Conservation (phyloP, 1,140 invertebrate species). For the Gonatopus flavifemur region DNA sequence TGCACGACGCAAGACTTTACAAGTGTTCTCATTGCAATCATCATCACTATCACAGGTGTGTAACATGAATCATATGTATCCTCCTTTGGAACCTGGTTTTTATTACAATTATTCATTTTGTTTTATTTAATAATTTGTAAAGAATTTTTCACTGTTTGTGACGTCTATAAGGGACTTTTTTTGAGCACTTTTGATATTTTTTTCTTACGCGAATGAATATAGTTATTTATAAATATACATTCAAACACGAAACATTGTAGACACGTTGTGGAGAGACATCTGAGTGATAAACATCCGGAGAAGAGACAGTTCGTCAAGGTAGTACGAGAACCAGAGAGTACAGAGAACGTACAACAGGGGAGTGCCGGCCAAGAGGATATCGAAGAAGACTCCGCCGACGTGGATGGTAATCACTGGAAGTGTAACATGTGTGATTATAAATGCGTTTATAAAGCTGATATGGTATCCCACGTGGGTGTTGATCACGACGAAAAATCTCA, state of each 20-base stretch:
- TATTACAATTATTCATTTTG: too few species aligned
- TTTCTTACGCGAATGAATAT: too few species aligned
- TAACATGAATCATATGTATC: conserved; percentile 1
- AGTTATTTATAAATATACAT: too few species aligned
- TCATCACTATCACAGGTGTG: conserved; percentile 63
- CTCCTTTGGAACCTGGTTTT: too few species aligned
- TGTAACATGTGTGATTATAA: conserved; percentile 69
- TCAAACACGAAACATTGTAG: conserved; percentile 36
- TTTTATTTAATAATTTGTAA: too few species aligned
- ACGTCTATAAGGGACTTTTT: too few species aligned
- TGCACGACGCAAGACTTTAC: conserved; percentile 72
- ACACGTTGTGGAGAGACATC: conserved; percentile 68
- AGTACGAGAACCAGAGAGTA: conserved; percentile 60
- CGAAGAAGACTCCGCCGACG: conserved; percentile 35
- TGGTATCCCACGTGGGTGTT: conserved; percentile 61
- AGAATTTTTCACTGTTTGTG: too few species aligned
- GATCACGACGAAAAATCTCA: conserved; percentile 66
- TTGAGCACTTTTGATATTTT: too few species aligned
- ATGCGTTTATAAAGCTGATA: conserved; percentile 63
- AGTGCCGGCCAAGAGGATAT: conserved; percentile 19
- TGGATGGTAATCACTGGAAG: conserved; percentile 65
- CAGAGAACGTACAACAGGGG: conserved; percentile 39
- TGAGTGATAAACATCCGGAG: conserved; percentile 64
- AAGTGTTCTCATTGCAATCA: conserved; percentile 69
- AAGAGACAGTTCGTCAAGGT: conserved; percentile 59